A percentile compares a stretch with the other conserved stretches of the same genome.
Evolutionary conservation across 1,140 invertebrate species (phyloP).

Genomic region (Meloidogyne chitwoodi): DNA sequence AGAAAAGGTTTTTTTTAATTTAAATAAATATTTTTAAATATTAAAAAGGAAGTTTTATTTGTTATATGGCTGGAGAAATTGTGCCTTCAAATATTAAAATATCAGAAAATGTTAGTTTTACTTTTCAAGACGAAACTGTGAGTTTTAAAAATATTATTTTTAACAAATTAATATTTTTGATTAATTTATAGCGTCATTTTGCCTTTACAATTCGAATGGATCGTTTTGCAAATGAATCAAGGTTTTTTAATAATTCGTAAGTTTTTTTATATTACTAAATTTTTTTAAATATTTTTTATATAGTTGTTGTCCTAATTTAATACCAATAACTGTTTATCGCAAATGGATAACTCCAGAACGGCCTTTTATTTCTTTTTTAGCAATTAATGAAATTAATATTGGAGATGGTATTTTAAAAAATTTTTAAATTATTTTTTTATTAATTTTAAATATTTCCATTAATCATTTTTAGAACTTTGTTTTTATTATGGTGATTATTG

Average conservation of each 20-base stretch:
- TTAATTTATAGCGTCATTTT: neutral
- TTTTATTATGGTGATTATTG: slow-evolving; percentile 14
- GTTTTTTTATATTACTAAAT: neutral
- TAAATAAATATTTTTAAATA: neutral
- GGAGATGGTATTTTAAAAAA: neutral
- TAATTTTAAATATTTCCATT: neutral
- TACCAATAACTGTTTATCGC: neutral
- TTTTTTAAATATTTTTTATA: neutral
- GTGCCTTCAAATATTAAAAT: slow-evolving; percentile 1
- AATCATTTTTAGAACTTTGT: neutral
- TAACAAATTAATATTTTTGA: neutral
- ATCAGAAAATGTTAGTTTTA: neutral
- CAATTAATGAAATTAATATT: slow-evolving; percentile 1
- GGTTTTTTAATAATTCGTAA: slow-evolving; percentile 13
- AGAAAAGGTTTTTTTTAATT: neutral
- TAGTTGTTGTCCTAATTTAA: slow-evolving; percentile 13
- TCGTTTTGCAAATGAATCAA: neutral
- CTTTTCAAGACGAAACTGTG: neutral
- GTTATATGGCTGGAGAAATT: slow-evolving; percentile 7
- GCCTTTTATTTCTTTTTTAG: slow-evolving; percentile 6
- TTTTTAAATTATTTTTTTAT: neutral
- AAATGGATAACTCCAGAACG: slow-evolving; percentile 3
- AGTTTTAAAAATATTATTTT: neutral
- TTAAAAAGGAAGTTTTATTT: slow-evolving; percentile 11
- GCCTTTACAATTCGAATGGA: neutral